A percentile compares a stretch with the other conserved stretches of the same genome.
Conservation (phyloP, 2,888 invertebrate species). For the Drosophila kuntzei region DNA sequence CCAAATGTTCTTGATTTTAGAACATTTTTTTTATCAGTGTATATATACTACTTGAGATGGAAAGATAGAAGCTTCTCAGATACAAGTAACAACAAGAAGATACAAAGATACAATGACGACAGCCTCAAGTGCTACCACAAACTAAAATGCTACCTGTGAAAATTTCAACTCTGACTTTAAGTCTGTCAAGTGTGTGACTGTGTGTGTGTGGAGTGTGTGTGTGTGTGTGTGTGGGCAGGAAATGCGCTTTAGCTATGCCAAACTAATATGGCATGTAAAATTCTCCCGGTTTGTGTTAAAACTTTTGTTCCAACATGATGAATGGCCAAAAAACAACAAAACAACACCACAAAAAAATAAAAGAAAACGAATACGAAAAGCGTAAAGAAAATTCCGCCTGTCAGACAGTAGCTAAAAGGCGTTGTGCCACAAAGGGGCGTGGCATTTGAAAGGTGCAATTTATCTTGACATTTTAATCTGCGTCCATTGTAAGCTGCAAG, state of each 20-base stretch:
- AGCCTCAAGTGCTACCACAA: conserved; percentile 54
- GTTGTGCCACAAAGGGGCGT: conserved; percentile 49
- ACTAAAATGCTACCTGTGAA: conserved; percentile 57
- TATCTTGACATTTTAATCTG: conserved; percentile 76
- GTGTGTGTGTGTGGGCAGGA: conserved; percentile 57
- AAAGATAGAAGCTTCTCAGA: conserved; percentile 40
- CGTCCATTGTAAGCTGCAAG: conserved; percentile 43
- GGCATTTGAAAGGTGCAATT: conserved; percentile 46
- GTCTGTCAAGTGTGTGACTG: conserved; percentile 8
- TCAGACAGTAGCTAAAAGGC: conserved; percentile 50
- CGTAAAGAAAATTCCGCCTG: conserved; percentile 49
- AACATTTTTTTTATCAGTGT: no score
- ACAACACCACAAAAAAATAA: conserved; percentile 25
- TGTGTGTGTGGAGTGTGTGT: conserved; percentile 2
- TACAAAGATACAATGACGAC: conserved; percentile 32
- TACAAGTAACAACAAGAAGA: conserved; percentile 30
- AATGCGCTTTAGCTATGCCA: conserved; percentile 63
- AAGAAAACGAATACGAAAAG: conserved; percentile 9
- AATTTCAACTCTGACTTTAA: conserved; percentile 13
- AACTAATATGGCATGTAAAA: conserved; percentile 56
- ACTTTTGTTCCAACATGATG: conserved; percentile 51
- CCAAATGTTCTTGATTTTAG: no score
- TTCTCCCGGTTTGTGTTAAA: conserved; percentile 31
- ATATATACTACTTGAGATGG: conserved; percentile 11
- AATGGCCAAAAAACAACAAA: conserved; percentile 41